Percentiles rank a stretch among this genome's conserved stretches.
phyloP scores from a whole-genome alignment of 2,888 invertebrate genomes.

The Amorpha juglandis region DNA sequence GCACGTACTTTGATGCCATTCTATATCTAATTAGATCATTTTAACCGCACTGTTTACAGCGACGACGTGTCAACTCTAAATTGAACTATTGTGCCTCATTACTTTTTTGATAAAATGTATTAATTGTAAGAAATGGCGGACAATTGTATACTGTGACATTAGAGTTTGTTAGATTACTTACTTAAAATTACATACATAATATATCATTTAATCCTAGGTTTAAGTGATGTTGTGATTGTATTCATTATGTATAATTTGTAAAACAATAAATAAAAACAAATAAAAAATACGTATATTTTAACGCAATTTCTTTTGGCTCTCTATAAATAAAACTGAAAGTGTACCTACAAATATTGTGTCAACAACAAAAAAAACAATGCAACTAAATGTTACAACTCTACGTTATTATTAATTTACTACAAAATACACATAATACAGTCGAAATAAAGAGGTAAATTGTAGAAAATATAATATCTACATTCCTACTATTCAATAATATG shows the following conservation, averaged over 20 bases:
- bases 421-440: neutral
- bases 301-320: too few species aligned
- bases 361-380: too few species aligned
- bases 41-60: conserved; percentile 14
- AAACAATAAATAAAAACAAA: too few species aligned
- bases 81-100: neutral
- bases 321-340: too few species aligned
- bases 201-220: too few species aligned
- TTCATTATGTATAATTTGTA: too few species aligned
- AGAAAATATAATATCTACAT: neutral
- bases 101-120: neutral
- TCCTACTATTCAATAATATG: conserved; percentile 7
- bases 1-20: conserved; percentile 32
- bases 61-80: neutral
- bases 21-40: conserved; percentile 34
- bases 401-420: neutral
- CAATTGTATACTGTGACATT: neutral
- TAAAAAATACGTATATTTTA: too few species aligned
- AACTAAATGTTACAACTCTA: too few species aligned
- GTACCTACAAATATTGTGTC: too few species aligned
- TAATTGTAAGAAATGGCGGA: neutral
- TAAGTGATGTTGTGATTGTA: too few species aligned
- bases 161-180: too few species aligned
- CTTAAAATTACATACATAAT: too few species aligned
- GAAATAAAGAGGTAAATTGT: neutral